These are phyloP conservation scores for Diadophis punctatus DNA, from an alignment of 2,113 vertebrate species.

Conservation along the genomic window DNA sequence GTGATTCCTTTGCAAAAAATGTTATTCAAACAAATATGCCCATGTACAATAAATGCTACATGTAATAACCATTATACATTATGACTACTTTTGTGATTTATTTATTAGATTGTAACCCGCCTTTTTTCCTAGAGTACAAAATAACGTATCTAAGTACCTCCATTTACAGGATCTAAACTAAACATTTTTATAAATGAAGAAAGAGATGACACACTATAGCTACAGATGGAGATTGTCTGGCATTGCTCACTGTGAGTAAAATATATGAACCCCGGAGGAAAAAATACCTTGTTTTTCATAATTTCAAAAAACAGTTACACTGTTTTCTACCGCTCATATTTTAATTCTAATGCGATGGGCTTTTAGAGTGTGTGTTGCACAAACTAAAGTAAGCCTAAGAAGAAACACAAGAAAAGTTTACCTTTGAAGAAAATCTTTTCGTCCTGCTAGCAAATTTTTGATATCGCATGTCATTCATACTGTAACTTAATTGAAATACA, in stretches of 20 bases:
- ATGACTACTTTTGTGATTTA: background rate
- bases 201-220: background rate
- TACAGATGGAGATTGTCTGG: background rate
- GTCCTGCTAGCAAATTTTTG: slow-evolving; percentile 71
- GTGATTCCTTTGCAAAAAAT: background rate
- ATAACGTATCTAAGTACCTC: background rate
- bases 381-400: background rate
- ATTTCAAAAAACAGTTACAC: background rate
- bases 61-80: background rate
- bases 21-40: background rate
- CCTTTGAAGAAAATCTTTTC: slow-evolving; percentile 74
- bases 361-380: background rate
- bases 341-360: background rate
- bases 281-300: background rate
- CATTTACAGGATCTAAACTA: background rate
- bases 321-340: background rate
- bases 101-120: background rate
- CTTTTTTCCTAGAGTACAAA: background rate
- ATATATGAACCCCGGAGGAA: background rate
- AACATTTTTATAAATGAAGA: background rate
- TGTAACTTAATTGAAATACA: slow-evolving; percentile 69
- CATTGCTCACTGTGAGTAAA: too few relatives aligned
- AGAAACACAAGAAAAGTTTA: slow-evolving; percentile 62
- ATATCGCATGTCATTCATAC: slow-evolving; percentile 52
- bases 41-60: background rate